Percentiles rank a stretch among this genome's conserved stretches.
phyloP scores from a whole-genome alignment of 2,888 invertebrate species.

The Smittia sp. region DNA sequence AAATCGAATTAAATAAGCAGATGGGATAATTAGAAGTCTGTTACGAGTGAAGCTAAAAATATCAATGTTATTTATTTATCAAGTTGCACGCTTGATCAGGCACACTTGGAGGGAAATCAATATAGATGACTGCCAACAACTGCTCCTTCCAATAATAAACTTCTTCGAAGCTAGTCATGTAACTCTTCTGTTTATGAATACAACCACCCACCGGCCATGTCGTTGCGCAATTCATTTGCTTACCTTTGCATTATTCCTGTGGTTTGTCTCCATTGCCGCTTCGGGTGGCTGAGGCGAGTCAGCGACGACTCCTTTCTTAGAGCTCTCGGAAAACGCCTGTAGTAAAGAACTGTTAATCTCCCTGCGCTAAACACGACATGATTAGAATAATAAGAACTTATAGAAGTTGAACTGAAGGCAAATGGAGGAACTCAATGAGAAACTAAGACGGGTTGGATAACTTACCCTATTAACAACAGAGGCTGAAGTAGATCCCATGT shows the following conservation, averaged over 20 bases:
- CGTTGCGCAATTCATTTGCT: neutral
- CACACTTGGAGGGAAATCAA: too few relatives aligned
- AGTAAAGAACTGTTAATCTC: neutral
- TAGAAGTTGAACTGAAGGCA: neutral
- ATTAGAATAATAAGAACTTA: neutral
- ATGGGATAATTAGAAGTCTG: too few relatives aligned
- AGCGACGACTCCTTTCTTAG: slow-evolving; percentile 28
- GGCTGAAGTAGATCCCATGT: slow-evolving; percentile 49
- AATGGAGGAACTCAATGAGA: neutral
- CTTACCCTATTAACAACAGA: slow-evolving; percentile 26
- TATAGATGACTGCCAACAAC: too few relatives aligned
- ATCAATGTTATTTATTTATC: too few relatives aligned
- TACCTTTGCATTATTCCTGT: neutral
- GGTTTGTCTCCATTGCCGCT: neutral
- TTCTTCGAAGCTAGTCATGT: neutral
- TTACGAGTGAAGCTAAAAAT: too few relatives aligned
- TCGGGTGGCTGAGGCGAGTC: neutral
- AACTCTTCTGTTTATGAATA: neutral
- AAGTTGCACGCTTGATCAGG: too few relatives aligned
- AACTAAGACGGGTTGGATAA: neutral
- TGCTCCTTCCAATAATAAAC: too few relatives aligned
- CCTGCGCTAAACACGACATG: neutral
- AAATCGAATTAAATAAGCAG: neutral
- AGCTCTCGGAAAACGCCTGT: slow-evolving; percentile 39
- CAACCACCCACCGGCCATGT: neutral